Evolutionary conservation across 2,888 invertebrate species (phyloP), one percentile per base, ranked within the genome.

Genomic region (Melanotus villosus): DNA sequence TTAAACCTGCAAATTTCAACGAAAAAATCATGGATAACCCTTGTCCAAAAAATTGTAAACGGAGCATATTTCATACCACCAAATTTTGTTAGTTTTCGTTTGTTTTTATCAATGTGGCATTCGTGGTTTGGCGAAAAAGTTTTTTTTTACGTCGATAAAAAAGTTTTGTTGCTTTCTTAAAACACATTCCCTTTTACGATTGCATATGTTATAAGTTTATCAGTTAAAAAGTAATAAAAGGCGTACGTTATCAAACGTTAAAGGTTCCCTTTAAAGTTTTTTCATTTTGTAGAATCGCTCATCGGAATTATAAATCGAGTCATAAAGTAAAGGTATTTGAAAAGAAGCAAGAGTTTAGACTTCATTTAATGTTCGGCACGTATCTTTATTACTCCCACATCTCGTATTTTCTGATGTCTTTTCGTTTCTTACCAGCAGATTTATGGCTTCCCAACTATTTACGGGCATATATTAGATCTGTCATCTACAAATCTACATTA

Each of bases 401-500:
- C 52, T 52, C 52, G 30, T 52, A 52, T 32, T 52, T 52, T 52
- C 52, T 32, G 52, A 30, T 52, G 30, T 32, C 26, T 52, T n/a
- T 52, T 32, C 30, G 16, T 32, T 52, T 12, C 52, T 30, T 52
- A 14, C 30, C 16, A 32, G 10, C 32, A 52, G 52, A 52, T 52
- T 52, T 52, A 52, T 52, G 32, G 16, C 52, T 50, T 50, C 50
- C 34, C 50, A 62, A 62, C 60, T 62, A 62, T 62, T 62, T 47
- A 45, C 32, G 21, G 34, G 47, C 47, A 62, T 62, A 62, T 62
- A 62, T 62, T 62, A 50, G 21, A 45, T 32, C 23, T 50, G 60
- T 50, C 60, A 62, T 50, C 60, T 47, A 62, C 60, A 62, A 62
- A 45, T 62, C 60, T 47, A 50, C 60, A 62, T 62, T 62, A 62